Evolutionary conservation across 2,113 vertebrate species (phyloP).

Genomic region (Amphilophus citrinellus): DNA sequence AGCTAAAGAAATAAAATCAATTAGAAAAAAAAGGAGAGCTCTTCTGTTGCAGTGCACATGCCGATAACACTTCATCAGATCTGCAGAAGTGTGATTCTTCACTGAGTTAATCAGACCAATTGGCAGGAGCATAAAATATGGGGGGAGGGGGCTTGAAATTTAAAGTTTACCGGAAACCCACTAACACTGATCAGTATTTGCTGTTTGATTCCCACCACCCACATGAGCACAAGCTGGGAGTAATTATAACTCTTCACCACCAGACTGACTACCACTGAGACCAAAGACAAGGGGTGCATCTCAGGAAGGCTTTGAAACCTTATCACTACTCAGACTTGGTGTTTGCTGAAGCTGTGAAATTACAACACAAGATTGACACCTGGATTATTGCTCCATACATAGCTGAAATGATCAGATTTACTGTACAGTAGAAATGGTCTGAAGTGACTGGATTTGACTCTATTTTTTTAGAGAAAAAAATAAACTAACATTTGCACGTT

Average conservation of each 20-base stretch:
- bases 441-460: background rate
- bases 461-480: background rate
- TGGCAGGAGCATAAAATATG: background rate
- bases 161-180: slow-evolving; percentile 36
- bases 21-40: background rate
- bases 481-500: background rate
- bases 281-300: slow-evolving; percentile 24
- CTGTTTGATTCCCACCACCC: slow-evolving; percentile 58
- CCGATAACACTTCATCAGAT: background rate
- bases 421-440: background rate
- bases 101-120: background rate
- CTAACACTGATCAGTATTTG: slow-evolving; percentile 55
- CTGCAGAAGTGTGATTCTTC: background rate
- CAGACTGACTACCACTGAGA: slow-evolving; percentile 41
- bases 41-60: background rate
- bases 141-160: slow-evolving; percentile 4
- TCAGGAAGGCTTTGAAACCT: slow-evolving; percentile 31
- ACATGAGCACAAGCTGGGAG: slow-evolving; percentile 61
- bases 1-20: background rate
- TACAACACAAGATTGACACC: background rate
- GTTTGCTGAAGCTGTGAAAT: background rate
- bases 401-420: background rate
- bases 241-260: slow-evolving; percentile 64
- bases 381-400: background rate
- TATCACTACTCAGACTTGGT: background rate